Evolutionary conservation across 2,888 invertebrate species (phyloP).

Genomic region (Lathronympha strigana): DNA sequence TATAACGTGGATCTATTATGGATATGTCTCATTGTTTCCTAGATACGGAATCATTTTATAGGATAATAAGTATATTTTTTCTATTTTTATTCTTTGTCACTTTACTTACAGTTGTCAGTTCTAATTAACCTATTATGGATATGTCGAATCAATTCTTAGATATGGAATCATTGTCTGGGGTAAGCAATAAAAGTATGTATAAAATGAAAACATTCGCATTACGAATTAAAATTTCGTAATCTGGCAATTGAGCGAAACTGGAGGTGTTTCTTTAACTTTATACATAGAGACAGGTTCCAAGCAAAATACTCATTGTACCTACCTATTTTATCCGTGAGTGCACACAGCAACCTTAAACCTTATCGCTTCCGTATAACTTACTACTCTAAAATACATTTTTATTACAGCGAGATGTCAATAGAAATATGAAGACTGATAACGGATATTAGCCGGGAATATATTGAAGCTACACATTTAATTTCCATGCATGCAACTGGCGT

Average conservation of each 20-base stretch:
- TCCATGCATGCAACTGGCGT: constrained; percentile 30
- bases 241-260: no score
- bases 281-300: no score
- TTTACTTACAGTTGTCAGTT: not conserved
- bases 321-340: no score
- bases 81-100: not conserved
- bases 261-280: no score
- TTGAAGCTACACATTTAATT: constrained; percentile 13
- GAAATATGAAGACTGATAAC: constrained; percentile 1
- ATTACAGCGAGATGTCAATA: not conserved
- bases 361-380: not conserved
- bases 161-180: not conserved
- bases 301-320: no score
- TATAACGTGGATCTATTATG: not conserved
- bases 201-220: not conserved
- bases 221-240: not conserved
- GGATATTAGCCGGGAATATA: not conserved
- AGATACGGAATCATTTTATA: not conserved
- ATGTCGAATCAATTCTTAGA: not conserved
- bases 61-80: not conserved
- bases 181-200: no score
- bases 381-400: not conserved
- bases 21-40: not conserved
- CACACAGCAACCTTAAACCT: no score
- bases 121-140: not conserved